Evolutionary conservation across 2,797 vertebrate species (phyloP).

Genomic region (Malacoraja senta): DNA sequence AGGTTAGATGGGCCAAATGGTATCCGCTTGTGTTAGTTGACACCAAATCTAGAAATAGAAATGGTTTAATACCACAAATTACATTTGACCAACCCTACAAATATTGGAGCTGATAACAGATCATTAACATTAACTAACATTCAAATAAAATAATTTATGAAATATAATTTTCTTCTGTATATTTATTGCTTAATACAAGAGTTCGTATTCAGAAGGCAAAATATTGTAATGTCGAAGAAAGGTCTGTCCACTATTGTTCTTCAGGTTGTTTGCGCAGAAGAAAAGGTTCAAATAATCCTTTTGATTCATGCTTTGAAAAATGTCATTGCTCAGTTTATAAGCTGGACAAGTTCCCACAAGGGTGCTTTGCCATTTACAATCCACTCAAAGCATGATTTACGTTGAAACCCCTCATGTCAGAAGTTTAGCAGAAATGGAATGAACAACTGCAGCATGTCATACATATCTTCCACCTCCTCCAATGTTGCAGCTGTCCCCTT

Average conservation of each 20-base stretch:
- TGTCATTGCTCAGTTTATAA: neutral
- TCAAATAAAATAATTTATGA: neutral
- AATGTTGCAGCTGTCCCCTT: constrained; percentile 13
- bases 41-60: neutral
- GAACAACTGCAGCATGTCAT: constrained; percentile 24
- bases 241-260: neutral
- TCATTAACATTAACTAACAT: neutral
- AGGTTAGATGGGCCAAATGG: neutral
- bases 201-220: neutral
- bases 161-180: neutral
- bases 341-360: neutral
- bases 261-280: neutral
- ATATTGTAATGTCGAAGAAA: neutral
- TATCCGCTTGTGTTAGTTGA: neutral
- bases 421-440: neutral
- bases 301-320: neutral
- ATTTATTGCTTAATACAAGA: neutral
- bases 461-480: constrained; percentile 30
- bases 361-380: neutral
- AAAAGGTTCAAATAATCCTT: neutral
- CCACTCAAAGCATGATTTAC: constrained; percentile 25
- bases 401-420: neutral
- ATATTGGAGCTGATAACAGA: neutral
- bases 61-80: neutral
- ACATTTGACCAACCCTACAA: neutral